These are phyloP conservation scores for Andricus grossulariae DNA, from an alignment of 1,140 invertebrate genomes.

Conservation along the genomic window DNA sequence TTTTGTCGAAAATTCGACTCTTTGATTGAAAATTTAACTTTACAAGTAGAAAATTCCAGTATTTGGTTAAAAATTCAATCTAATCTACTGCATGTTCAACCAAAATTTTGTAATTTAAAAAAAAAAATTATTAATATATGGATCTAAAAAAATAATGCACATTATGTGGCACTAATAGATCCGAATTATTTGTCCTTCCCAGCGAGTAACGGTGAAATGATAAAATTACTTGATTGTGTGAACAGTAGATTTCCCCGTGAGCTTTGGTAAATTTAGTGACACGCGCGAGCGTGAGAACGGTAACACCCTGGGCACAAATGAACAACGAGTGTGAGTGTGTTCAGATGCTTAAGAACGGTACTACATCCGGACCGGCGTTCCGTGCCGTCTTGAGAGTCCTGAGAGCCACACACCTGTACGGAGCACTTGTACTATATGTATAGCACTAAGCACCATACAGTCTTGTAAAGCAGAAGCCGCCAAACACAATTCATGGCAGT, in stretches of 20 bases:
- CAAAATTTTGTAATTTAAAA: no score
- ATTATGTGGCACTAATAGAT: no score
- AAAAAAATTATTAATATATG: no score
- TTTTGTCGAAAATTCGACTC: no score
- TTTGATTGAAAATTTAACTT: no score
- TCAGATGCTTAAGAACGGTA: background rate
- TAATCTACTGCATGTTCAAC: no score
- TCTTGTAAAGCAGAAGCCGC: constrained; percentile 2
- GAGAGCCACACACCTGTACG: constrained; percentile 1
- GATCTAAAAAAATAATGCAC: no score
- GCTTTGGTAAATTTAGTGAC: constrained; percentile 13
- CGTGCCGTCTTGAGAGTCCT: constrained; percentile 9
- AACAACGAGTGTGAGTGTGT: constrained; percentile 11
- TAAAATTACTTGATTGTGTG: background rate
- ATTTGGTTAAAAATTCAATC: no score
- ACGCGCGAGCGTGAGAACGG: constrained; percentile 30
- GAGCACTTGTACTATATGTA: background rate
- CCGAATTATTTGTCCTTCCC: no score
- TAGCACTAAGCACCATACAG: background rate
- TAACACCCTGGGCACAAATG: constrained; percentile 30
- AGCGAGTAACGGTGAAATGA: background rate
- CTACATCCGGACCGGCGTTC: constrained; percentile 17
- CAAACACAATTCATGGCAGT: constrained; percentile 28
- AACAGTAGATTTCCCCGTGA: constrained; percentile 1
- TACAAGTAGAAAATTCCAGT: no score